Evolutionary conservation across 2,888 invertebrate species (phyloP).

Genomic region (Pyrgus malvae): DNA sequence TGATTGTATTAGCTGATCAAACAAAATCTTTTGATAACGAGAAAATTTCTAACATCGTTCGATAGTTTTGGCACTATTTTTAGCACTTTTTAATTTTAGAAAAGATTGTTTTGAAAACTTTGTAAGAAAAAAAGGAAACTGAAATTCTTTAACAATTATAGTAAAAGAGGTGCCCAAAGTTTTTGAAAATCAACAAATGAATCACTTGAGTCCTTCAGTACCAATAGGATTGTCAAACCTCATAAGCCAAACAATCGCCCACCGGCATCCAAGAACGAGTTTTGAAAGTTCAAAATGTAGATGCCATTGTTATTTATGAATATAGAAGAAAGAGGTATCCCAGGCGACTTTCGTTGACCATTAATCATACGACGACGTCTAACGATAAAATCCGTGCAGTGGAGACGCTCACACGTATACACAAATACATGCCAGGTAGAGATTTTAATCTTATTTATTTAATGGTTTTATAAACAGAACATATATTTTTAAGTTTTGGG

Average conservation of each 20-base stretch:
- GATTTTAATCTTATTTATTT: slow-evolving; percentile 46
- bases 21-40: too few species aligned
- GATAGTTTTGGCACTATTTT: too few species aligned
- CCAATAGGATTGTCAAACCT: slow-evolving; percentile 22
- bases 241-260: slow-evolving; percentile 29
- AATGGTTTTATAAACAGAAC: too few species aligned
- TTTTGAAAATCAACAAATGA: not conserved
- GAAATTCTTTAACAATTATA: too few species aligned
- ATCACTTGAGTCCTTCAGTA: not conserved
- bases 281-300: slow-evolving; percentile 52
- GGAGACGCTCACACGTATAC: slow-evolving; percentile 41
- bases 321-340: slow-evolving; percentile 60
- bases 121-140: too few species aligned
- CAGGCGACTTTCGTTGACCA: slow-evolving; percentile 60
- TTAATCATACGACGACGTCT: slow-evolving; percentile 68
- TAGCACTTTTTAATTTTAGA: too few species aligned
- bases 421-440: slow-evolving; percentile 39
- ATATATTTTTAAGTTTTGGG: too few species aligned
- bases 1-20: too few species aligned
- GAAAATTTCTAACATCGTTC: too few species aligned
- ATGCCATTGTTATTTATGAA: slow-evolving; percentile 63
- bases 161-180: too few species aligned
- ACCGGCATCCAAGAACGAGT: slow-evolving; percentile 41
- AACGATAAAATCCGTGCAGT: slow-evolving; percentile 62
- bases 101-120: too few species aligned